Evolutionary conservation across 2,888 invertebrate species (phyloP), one percentile per base, ranked within the genome.

Genomic region (Gastrophysa polygoni): DNA sequence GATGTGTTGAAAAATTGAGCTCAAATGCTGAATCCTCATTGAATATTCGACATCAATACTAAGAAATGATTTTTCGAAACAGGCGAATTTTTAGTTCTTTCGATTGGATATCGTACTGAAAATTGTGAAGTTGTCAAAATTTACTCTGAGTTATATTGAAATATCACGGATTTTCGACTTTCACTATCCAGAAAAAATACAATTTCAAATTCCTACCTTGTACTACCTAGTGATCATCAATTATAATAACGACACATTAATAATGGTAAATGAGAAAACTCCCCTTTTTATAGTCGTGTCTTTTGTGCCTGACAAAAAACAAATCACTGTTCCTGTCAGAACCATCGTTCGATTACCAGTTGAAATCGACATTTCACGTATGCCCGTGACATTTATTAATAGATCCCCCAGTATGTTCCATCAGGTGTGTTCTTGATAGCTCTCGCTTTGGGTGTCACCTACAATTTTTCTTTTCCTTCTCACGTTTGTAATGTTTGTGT

Each of bases 371-470:
- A 59, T 66, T 69, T 63, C 64, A 67, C 66, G 64, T 67, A 67
- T 69, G 69, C 51, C 61, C 34, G 57, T 67, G 71, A 71, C 71
- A 60, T 62, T 68, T 69, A 71, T 71, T 68, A 71, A 71, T 71
- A 71, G 71, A 67, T 61, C 61, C 50, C 59, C 61, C 65, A 59
- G 68, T 66, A 59, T 67, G 59, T 67, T 63, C 66, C 69, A 70
- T 69, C 69, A 71, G 63, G 61, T 56, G 50, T 67, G 71, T 71
- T 72, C 68, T 66, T 71, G 71, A 70, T 71, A 69, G 69, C 63
- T 64, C 63, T 63, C 3, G 14, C 38, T n/a, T 58, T 50, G 64
- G 48, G 63, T 62, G 68, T 68, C 66, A 61, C 44, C 60, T 46
- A 58, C 63, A 43, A 71, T 68, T 71, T 71, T 69, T 71, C 71